phyloP scores from a whole-genome alignment of 2,888 invertebrate species.

The Cabera pusaria region DNA sequence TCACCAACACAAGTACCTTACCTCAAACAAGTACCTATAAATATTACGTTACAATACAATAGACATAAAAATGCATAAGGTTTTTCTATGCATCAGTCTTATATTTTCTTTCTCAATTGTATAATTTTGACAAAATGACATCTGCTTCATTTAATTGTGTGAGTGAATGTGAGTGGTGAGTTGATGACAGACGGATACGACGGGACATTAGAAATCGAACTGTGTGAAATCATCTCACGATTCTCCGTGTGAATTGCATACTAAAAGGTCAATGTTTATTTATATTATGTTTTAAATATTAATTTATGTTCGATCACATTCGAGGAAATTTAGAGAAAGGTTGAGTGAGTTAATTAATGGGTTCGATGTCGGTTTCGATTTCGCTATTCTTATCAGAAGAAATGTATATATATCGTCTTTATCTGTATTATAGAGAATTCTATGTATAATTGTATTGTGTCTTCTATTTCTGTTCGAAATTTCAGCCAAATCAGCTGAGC shows the following conservation, averaged over 20 bases:
- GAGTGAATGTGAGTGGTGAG: conserved; percentile 6
- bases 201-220: conserved; percentile 45
- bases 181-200: conserved; percentile 38
- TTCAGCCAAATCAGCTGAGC: too few relatives aligned
- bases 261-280: conserved; percentile 15
- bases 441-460: too few relatives aligned
- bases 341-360: neutral
- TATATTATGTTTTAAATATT: conserved; percentile 10
- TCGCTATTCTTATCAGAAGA: too few relatives aligned
- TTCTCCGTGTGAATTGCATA: conserved; percentile 22
- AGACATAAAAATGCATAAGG: too few relatives aligned
- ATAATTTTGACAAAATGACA: conserved; percentile 10
- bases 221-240: conserved; percentile 38
- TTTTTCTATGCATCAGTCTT: too few relatives aligned
- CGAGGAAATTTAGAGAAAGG: conserved; percentile 1
- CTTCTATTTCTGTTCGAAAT: too few relatives aligned
- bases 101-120: conserved; percentile 1
- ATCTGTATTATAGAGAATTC: too few relatives aligned
- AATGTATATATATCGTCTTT: too few relatives aligned
- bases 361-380: neutral
- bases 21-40: too few relatives aligned
- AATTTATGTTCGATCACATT: neutral
- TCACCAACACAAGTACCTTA: too few relatives aligned
- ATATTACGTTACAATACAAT: too few relatives aligned
- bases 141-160: conserved; percentile 4